Evolutionary conservation across 2,113 vertebrate genomes (phyloP), one percentile per base, ranked within the genome.

Genomic region (Ursus arctos): DNA sequence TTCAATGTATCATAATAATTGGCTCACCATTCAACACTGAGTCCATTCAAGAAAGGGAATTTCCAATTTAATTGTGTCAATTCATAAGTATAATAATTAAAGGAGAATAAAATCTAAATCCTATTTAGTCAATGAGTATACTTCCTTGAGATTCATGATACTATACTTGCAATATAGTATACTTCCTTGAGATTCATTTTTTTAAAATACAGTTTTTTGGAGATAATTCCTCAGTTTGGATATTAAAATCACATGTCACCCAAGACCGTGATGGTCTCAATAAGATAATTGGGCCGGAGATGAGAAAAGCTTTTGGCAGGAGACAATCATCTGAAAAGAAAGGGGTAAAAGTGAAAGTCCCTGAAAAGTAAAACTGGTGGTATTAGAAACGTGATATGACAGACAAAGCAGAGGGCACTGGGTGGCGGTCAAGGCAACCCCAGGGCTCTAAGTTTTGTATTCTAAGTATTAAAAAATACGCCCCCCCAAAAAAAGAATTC

Each of bases 51-150:
- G 57, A 47, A 87, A 91, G 40, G 19, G 33, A 95, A 91, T 89
- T 95, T 95, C 33, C n/a, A 72, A 80, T 57, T 86, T 72, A 88
- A n/a, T 7, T 19, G 18, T 47, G 76, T 74, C 7, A 28, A 47
- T 94, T 96, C 65, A 36, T 51, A 91, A 71, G 26, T 59, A 36
- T 53, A 94, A 83, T 92, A 55, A 96, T 86, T 43, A 95, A 36
- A 86, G 47, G 55, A 82, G 40, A 98, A 96, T 61, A 88, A 81
- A 93, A 71, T 93, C 26, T 83, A 98, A 96, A 74, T 82, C 5
- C 31, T 87, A 80, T 74, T 72, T 91, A 47, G 26, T 92, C 79
- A 79, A 76, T 82, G 43, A 93, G 24, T 83, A 90, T 91, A 76
- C 19, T 22, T 95, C 16, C 49, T 67, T 63, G 33, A 72, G 61